Percentiles rank a stretch among this genome's conserved stretches.
Evolutionary conservation across 2,113 vertebrate genomes (phyloP).

Genomic region (Bolborhynchus lineola): DNA sequence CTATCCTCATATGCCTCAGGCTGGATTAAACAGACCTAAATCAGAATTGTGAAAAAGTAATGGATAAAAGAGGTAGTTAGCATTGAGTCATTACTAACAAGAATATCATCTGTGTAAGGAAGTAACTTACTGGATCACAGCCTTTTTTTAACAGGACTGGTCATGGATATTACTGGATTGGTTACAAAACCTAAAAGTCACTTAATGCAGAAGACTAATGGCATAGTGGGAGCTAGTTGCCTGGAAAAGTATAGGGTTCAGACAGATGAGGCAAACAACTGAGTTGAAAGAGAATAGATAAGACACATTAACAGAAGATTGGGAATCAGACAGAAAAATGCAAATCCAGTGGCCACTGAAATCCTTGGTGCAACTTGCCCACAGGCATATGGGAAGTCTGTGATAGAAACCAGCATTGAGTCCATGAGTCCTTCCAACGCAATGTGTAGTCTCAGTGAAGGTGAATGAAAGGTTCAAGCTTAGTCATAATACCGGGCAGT

Average conservation of each 20-base stretch:
- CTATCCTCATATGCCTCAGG: not conserved
- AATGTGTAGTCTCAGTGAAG: not conserved
- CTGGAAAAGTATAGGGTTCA: not conserved
- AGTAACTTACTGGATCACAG: not conserved
- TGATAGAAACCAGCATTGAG: not conserved
- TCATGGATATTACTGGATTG: not conserved
- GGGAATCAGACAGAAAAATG: conserved; percentile 46
- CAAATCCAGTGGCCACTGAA: conserved; percentile 14
- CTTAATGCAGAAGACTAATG: not conserved
- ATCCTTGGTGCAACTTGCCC: conserved; percentile 1
- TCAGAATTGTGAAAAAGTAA: not conserved
- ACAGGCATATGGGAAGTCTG: not conserved
- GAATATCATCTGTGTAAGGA: not conserved
- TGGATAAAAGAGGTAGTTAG: not conserved
- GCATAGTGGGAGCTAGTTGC: not conserved
- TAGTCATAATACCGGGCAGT: not conserved
- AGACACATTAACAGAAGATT: conserved; percentile 56
- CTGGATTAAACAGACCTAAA: not conserved
- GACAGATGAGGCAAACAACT: conserved; percentile 28
- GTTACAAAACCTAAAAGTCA: conserved; percentile 13
- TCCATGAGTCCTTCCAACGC: not conserved
- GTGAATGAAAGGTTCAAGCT: not conserved
- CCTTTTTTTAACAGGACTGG: not conserved
- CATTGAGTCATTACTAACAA: not conserved
- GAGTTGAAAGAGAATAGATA: conserved; percentile 53